phyloP scores from a whole-genome alignment of 2,113 vertebrate genomes.

The Centropus unirufus region DNA sequence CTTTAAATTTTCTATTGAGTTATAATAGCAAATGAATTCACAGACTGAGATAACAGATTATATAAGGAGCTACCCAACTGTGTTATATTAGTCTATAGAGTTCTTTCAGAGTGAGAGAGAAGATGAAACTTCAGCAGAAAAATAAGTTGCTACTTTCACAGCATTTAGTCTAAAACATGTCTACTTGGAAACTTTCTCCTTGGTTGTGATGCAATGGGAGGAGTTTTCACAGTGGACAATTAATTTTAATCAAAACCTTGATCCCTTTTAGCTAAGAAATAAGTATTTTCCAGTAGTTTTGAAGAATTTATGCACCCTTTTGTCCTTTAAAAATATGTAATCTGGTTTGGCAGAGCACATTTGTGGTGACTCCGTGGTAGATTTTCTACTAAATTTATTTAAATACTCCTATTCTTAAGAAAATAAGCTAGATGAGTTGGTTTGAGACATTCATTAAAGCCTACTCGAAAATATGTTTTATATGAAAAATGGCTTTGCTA shows the following conservation, averaged over 20 bases:
- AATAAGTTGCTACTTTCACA: neutral
- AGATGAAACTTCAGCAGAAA: neutral
- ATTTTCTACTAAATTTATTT: slow-evolving; percentile 22
- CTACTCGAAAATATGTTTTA: slow-evolving; percentile 50
- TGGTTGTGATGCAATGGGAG: neutral
- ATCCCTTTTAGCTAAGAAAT: neutral
- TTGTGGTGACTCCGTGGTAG: neutral
- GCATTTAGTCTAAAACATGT: neutral
- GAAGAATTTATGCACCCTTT: neutral
- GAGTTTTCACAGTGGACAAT: neutral
- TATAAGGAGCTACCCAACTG: neutral
- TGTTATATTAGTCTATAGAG: neutral
- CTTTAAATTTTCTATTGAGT: neutral
- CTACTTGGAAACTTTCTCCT: neutral
- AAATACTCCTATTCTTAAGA: slow-evolving; percentile 49
- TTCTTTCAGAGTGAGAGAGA: neutral
- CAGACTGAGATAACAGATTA: neutral
- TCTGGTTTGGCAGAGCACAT: neutral
- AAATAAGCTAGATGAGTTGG: slow-evolving; percentile 66
- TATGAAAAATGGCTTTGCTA: slow-evolving; percentile 70
- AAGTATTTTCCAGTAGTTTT: neutral
- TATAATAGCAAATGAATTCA: neutral
- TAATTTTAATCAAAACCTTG: neutral
- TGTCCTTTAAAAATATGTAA: slow-evolving; percentile 9
- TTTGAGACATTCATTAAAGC: slow-evolving; percentile 75